These are phyloP conservation scores for Tiliacea citrago DNA, from an alignment of 2,888 invertebrate genomes.

Conservation along the genomic window DNA sequence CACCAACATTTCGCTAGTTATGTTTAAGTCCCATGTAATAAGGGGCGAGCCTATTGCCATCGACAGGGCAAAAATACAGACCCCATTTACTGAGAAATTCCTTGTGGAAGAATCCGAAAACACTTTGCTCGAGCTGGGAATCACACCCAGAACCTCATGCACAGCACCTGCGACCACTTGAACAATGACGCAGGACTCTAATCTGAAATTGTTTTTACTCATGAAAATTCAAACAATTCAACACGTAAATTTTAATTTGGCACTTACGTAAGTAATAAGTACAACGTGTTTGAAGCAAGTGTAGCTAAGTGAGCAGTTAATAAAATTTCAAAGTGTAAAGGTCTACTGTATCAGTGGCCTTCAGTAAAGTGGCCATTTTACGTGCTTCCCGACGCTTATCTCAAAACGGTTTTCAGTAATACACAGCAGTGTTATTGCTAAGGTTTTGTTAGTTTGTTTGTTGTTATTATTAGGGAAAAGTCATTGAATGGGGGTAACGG, in stretches of 20 bases:
- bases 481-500: slow-evolving; percentile 31
- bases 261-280: slow-evolving; percentile 27
- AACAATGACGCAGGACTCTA: not conserved
- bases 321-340: slow-evolving; percentile 69
- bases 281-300: slow-evolving; percentile 51
- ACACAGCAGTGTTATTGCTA: slow-evolving; percentile 64
- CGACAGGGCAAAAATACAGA: not conserved
- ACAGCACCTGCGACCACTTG: not conserved
- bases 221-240: not conserved
- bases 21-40: not conserved
- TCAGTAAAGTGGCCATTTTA: slow-evolving; percentile 71
- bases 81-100: not conserved
- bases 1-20: no score
- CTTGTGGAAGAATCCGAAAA: not conserved
- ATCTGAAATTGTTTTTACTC: not conserved
- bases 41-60: not conserved
- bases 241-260: slow-evolving; percentile 14
- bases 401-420: slow-evolving; percentile 70
- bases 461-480: slow-evolving; percentile 52
- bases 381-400: slow-evolving; percentile 66
- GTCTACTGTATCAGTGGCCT: slow-evolving; percentile 65
- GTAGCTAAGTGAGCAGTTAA: slow-evolving; percentile 65
- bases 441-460: slow-evolving; percentile 55
- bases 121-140: not conserved
- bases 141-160: not conserved